Conservation (phyloP, 2,888 invertebrate genomes). For the Hartigia nigra region DNA sequence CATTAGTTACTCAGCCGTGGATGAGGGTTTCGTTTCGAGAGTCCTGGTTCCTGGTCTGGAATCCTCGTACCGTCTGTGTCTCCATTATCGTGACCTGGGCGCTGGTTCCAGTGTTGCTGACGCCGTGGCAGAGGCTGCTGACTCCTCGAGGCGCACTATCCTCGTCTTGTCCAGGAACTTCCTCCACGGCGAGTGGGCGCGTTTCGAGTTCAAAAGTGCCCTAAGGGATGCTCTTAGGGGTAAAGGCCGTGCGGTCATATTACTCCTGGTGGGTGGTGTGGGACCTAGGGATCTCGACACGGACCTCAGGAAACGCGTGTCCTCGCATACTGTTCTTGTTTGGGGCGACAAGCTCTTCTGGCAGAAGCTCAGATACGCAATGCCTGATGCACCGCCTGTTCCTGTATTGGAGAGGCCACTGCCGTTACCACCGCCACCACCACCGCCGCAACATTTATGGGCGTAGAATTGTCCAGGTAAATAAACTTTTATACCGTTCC, state of each 20-base stretch:
- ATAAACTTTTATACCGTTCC: neutral
- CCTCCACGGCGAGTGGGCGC: slow-evolving; percentile 94
- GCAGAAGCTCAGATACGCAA: slow-evolving; percentile 92
- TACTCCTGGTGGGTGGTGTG: slow-evolving; percentile 90
- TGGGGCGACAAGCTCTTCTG: slow-evolving; percentile 97
- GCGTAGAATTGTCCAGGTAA: slow-evolving; percentile 69
- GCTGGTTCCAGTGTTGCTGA: slow-evolving; percentile 90
- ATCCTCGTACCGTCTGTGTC: slow-evolving; percentile 85
- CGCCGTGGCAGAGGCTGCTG: slow-evolving; percentile 92
- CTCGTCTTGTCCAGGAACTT: slow-evolving; percentile 93
- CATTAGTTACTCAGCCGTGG: slow-evolving; percentile 93
- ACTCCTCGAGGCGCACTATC: slow-evolving; percentile 89
- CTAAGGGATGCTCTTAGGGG: slow-evolving; percentile 90
- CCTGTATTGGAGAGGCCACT: slow-evolving; percentile 60
- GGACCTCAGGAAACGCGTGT: slow-evolving; percentile 89
- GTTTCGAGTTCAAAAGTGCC: slow-evolving; percentile 94
- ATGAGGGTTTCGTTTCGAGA: slow-evolving; percentile 91
- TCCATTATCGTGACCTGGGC: slow-evolving; percentile 93
- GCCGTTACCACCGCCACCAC: slow-evolving; percentile 66
- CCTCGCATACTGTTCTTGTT: slow-evolving; percentile 91
- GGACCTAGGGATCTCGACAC: slow-evolving; percentile 90
- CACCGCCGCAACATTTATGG: slow-evolving; percentile 79
- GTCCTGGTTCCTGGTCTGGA: slow-evolving; percentile 90
- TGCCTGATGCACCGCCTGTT: slow-evolving; percentile 76
- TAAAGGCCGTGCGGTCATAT: slow-evolving; percentile 86